These are phyloP conservation scores for Drosophila orena DNA, from an alignment of 1,140 invertebrate genomes.

Conservation along the genomic window DNA sequence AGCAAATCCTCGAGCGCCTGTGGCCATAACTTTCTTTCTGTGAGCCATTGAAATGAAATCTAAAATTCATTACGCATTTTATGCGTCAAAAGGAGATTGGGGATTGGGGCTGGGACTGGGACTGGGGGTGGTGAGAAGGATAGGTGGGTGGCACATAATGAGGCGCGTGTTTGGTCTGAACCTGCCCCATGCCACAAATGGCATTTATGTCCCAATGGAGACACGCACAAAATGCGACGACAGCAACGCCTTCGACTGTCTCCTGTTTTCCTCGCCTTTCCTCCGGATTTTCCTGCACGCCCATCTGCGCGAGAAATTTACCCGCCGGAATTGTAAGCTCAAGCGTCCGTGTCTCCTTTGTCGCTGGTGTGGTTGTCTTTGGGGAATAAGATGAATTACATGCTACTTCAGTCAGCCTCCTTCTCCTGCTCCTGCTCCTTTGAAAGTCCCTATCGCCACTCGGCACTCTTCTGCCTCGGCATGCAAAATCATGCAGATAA, in stretches of 20 bases:
- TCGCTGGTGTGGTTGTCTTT: conserved; percentile 57
- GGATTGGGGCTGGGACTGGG: not conserved
- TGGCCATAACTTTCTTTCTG: conserved; percentile 55
- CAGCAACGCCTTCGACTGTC: conserved; percentile 61
- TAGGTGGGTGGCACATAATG: conserved; percentile 59
- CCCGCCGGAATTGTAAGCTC: conserved; percentile 56
- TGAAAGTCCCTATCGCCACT: conserved; percentile 11
- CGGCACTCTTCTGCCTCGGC: conserved; percentile 15
- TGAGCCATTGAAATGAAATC: conserved; percentile 70
- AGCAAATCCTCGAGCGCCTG: conserved; percentile 39
- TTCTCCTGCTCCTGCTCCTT: not conserved
- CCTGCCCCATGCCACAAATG: conserved; percentile 42
- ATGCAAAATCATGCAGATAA: conserved; percentile 70
- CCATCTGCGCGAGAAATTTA: conserved; percentile 28
- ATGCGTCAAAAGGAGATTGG: conserved; percentile 48
- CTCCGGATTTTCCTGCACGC: not conserved
- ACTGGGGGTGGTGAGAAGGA: not conserved
- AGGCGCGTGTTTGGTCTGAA: conserved; percentile 65
- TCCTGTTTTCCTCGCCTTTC: conserved; percentile 5
- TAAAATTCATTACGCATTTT: conserved; percentile 80
- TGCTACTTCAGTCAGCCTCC: conserved; percentile 57
- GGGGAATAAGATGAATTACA: conserved; percentile 83
- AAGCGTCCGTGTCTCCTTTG: conserved; percentile 52
- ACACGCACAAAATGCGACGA: conserved; percentile 72
- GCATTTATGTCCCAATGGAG: conserved; percentile 79